Percentiles rank a stretch among this genome's conserved stretches.
Conservation (phyloP, 53 echinoderm and acorn worm species). For the Zoroaster sp. region DNA sequence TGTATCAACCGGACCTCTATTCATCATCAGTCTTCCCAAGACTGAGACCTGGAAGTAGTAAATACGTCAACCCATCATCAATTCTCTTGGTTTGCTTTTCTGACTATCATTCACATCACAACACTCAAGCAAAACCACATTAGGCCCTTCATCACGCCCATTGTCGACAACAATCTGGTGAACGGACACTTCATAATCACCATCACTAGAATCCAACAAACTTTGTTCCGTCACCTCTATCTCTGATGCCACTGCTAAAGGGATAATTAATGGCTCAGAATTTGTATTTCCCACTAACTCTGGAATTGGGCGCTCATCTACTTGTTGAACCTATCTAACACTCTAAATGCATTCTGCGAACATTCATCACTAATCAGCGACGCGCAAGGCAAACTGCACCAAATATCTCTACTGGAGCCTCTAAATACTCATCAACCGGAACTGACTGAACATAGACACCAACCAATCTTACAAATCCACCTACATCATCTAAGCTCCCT, state of each 20-base stretch:
- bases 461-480: constrained; percentile 19
- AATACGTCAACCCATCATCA: neutral
- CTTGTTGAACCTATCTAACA: neutral
- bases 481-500: neutral
- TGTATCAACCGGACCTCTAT: neutral
- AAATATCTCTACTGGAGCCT: constrained; percentile 36
- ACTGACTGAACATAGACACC: constrained; percentile 33
- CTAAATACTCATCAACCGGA: constrained; percentile 36
- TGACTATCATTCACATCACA: neutral
- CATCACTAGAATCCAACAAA: neutral
- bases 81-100: constrained; percentile 16
- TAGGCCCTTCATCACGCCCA: neutral
- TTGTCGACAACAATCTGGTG: constrained; percentile 7
- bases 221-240: constrained; percentile 30
- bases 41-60: neutral
- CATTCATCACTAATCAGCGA: neutral
- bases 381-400: neutral
- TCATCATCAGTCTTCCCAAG: neutral
- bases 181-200: constrained; percentile 4
- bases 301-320: neutral
- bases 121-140: constrained; percentile 7
- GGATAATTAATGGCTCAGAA: constrained; percentile 25
- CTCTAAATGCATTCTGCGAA: neutral
- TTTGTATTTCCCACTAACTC: constrained; percentile 6
- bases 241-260: constrained; percentile 37